phyloP scores from a whole-genome alignment of 2,797 vertebrate genomes.

The Eidolon dupreanum region DNA sequence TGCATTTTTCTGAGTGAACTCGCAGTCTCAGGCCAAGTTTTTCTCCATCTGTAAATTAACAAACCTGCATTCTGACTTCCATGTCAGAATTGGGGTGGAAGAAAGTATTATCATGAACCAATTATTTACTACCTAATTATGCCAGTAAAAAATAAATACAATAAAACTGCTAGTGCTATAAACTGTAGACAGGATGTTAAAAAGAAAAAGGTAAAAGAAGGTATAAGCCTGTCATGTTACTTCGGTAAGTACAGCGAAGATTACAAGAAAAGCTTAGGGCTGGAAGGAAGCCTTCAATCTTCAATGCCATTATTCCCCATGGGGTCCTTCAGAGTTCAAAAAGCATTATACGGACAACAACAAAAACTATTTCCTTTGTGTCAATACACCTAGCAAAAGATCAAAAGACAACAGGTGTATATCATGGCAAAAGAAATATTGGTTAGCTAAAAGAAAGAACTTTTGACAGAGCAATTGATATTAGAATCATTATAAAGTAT shows the following conservation, averaged over 20 bases:
- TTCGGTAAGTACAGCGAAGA: constrained; percentile 10
- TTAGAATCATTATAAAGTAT: neutral
- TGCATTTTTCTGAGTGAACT: constrained; percentile 46
- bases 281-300: neutral
- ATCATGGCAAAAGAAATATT: neutral
- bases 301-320: neutral
- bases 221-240: neutral
- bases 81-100: neutral
- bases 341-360: neutral
- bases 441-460: neutral
- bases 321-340: constrained; percentile 9
- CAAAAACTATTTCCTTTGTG: constrained; percentile 24
- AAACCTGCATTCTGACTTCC: constrained; percentile 47
- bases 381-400: neutral
- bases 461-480: neutral
- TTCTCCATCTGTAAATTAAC: constrained; percentile 59
- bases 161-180: constrained; percentile 17
- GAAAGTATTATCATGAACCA: neutral
- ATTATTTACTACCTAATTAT: constrained; percentile 54
- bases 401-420: neutral
- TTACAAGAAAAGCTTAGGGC: neutral
- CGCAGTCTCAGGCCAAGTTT: constrained; percentile 46
- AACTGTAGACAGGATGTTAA: neutral
- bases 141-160: constrained; percentile 36
- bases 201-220: neutral